Conservation (phyloP, 2,888 invertebrate species). For the Ceramica pisi region DNA sequence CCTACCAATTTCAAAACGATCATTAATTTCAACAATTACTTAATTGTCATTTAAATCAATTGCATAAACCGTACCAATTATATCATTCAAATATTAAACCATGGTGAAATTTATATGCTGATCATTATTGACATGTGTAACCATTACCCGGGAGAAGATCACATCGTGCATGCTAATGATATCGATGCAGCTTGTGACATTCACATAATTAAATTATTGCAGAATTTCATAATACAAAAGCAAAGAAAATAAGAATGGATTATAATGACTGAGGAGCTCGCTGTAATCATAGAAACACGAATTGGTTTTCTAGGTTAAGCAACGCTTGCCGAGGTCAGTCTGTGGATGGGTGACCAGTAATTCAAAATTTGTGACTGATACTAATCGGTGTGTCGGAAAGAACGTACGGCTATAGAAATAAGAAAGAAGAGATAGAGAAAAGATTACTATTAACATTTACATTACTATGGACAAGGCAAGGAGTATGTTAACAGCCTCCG, state of each 20-base stretch:
- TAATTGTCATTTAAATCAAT: slow-evolving; percentile 26
- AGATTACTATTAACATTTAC: too few relatives aligned
- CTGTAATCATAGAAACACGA: not conserved
- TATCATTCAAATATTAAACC: slow-evolving; percentile 59
- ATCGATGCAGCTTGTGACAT: slow-evolving; percentile 11
- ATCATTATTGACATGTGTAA: slow-evolving; percentile 52
- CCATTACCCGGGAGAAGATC: slow-evolving; percentile 34
- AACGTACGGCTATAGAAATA: too few relatives aligned
- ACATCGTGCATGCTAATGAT: slow-evolving; percentile 59
- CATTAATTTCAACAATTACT: not conserved
- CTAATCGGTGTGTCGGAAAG: too few relatives aligned
- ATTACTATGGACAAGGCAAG: too few relatives aligned
- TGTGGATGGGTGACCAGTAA: too few relatives aligned
- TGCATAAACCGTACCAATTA: slow-evolving; percentile 55
- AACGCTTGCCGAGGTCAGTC: not conserved
- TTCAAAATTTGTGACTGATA: too few relatives aligned
- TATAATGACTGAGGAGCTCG: not conserved
- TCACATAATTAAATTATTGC: not conserved
- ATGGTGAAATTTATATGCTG: slow-evolving; percentile 63
- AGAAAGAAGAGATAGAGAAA: too few relatives aligned
- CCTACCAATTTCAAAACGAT: not conserved
- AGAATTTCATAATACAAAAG: not conserved
- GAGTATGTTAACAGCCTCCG: too few relatives aligned
- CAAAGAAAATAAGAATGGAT: too few relatives aligned
- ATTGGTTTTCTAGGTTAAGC: not conserved